Conservation (phyloP, 2,797 vertebrate species). For the Coccyzus lansbergi region DNA sequence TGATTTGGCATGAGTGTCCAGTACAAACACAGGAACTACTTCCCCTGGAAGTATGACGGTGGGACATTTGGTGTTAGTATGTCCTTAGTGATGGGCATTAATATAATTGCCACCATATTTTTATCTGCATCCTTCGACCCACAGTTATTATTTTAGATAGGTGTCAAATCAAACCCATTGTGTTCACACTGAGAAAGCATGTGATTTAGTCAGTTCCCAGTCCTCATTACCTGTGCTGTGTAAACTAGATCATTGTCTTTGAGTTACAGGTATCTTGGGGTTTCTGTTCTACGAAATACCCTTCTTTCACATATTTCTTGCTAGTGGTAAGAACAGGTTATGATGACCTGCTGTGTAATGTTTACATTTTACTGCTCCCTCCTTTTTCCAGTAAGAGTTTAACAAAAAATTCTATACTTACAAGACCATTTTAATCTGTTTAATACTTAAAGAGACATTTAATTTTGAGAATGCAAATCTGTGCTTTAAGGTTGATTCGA, state of each 20-base stretch:
- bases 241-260: not conserved
- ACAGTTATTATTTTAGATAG: not conserved
- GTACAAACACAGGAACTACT: not conserved
- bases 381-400: not conserved
- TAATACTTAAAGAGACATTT: not conserved
- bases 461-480: not conserved
- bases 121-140: not conserved
- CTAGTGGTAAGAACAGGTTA: not conserved
- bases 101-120: not conserved
- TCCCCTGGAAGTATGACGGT: too few relatives aligned
- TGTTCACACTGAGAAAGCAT: not conserved
- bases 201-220: not conserved
- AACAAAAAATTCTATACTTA: not conserved
- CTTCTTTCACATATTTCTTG: not conserved
- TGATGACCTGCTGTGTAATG: not conserved
- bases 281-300: not conserved
- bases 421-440: not conserved
- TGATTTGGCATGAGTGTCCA: accelerated
- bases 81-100: not conserved
- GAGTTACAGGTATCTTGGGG: not conserved
- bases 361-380: not conserved
- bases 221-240: not conserved
- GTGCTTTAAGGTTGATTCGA: not conserved
- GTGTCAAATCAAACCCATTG: accelerated
- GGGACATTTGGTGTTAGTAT: not conserved